Conservation (phyloP, 2,888 invertebrate species). For the Anodontia alba region DNA sequence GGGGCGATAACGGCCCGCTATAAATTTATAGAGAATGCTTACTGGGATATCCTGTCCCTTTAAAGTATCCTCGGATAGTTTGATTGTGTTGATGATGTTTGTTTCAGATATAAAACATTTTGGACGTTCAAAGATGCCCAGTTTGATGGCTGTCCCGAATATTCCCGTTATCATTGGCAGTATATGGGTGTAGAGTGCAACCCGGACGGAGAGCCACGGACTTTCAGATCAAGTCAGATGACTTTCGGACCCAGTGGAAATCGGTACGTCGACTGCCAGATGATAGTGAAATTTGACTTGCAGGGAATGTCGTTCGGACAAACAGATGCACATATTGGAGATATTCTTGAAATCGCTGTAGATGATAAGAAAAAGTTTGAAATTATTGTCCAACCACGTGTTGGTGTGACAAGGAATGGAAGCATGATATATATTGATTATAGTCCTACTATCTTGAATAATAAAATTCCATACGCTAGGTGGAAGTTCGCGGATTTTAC, state of each 20-base stretch:
- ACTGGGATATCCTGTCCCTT: too few species aligned
- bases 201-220: slow-evolving; percentile 11
- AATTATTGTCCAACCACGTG: neutral
- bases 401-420: slow-evolving; percentile 18
- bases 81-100: neutral
- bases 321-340: slow-evolving; percentile 43
- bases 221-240: slow-evolving; percentile 23
- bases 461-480: neutral
- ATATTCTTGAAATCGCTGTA: slow-evolving; percentile 26
- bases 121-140: slow-evolving; percentile 45
- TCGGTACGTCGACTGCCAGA: neutral
- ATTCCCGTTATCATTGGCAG: slow-evolving; percentile 45
- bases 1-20: too few species aligned
- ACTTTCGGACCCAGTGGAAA: neutral
- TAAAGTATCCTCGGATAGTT: too few species aligned
- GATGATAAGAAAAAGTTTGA: neutral
- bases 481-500: slow-evolving; percentile 45
- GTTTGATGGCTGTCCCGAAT: slow-evolving; percentile 52
- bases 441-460: neutral
- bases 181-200: slow-evolving; percentile 25
- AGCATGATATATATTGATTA: slow-evolving; percentile 10
- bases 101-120: slow-evolving; percentile 42
- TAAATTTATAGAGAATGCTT: too few species aligned
- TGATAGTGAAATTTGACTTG: slow-evolving; percentile 35
- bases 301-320: slow-evolving; percentile 43